Evolutionary conservation across 1,140 invertebrate species (phyloP).

Genomic region (Brachystomella parvula): DNA sequence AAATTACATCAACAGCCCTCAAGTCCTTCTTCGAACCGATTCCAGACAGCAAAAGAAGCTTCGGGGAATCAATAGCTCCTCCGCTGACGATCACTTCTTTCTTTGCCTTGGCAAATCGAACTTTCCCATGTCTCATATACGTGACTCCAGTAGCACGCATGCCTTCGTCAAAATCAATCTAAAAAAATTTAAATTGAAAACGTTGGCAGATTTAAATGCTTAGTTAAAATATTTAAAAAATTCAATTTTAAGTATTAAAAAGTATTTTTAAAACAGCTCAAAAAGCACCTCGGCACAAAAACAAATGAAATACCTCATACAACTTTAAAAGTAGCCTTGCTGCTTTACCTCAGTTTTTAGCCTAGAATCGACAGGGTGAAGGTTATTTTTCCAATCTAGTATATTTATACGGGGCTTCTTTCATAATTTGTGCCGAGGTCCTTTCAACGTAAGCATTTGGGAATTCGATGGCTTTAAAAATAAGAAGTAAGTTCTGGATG

Average conservation of each 20-base stretch:
- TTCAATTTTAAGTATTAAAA: no score
- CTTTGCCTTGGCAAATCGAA: constrained; percentile 18
- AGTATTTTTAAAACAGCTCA: no score
- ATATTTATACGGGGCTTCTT: no score
- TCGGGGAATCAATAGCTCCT: constrained; percentile 63
- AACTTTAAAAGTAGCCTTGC: no score
- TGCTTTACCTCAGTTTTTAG: no score
- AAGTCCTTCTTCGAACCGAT: constrained; percentile 73
- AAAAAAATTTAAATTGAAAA: not conserved
- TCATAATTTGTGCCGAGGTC: no score
- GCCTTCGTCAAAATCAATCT: constrained; percentile 27
- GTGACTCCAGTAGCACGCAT: constrained; percentile 52
- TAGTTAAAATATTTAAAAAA: not conserved
- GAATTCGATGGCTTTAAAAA: not conserved
- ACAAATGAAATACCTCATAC: no score
- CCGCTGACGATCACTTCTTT: constrained; percentile 63
- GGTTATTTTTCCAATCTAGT: no score
- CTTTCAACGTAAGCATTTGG: no score
- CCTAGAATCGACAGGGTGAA: no score
- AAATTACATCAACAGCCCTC: constrained; percentile 51
- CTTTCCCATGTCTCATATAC: constrained; percentile 46
- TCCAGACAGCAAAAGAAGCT: constrained; percentile 69
- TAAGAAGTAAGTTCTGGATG: constrained; percentile 14
- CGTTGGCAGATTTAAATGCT: not conserved
- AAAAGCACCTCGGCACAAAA: no score